Conservation (phyloP, 2,888 invertebrate species). For the Aphidoletes aphidimyza region DNA sequence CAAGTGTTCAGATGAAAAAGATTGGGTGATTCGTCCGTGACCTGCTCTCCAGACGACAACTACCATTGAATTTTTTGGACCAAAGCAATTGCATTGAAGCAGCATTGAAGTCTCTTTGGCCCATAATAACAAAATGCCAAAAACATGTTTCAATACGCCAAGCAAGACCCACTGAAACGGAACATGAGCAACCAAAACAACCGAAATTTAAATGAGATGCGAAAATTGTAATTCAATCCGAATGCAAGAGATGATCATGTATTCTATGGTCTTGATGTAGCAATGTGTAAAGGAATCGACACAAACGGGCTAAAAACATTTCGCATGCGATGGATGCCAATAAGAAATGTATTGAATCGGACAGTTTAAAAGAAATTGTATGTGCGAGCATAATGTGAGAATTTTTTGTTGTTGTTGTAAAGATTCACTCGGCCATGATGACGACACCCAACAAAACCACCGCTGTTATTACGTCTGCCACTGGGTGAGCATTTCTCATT, state of each 20-base stretch:
- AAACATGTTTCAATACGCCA: too few species aligned
- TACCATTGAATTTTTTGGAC: too few species aligned
- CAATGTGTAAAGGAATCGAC: constrained; percentile 15
- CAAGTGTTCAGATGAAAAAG: too few species aligned
- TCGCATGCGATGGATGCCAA: constrained; percentile 27
- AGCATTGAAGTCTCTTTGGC: neutral
- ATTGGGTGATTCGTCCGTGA: too few species aligned
- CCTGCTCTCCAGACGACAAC: too few species aligned
- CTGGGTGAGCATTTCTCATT: constrained; percentile 17
- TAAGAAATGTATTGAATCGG: constrained; percentile 50
- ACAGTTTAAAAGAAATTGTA: constrained; percentile 25
- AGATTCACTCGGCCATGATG: constrained; percentile 48
- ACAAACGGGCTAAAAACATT: neutral
- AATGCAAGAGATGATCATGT: constrained; percentile 16
- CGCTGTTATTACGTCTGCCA: neutral
- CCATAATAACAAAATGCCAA: neutral
- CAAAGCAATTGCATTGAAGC: constrained; percentile 3
- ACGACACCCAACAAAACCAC: neutral
- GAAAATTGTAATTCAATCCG: constrained; percentile 29
- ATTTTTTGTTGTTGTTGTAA: neutral
- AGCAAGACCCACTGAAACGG: neutral
- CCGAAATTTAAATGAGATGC: constrained; percentile 13
- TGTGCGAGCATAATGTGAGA: neutral
- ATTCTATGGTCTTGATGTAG: constrained; percentile 22
- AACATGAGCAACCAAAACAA: neutral